phyloP scores from a whole-genome alignment of 2,113 vertebrate genomes.

The Scortum barcoo region DNA sequence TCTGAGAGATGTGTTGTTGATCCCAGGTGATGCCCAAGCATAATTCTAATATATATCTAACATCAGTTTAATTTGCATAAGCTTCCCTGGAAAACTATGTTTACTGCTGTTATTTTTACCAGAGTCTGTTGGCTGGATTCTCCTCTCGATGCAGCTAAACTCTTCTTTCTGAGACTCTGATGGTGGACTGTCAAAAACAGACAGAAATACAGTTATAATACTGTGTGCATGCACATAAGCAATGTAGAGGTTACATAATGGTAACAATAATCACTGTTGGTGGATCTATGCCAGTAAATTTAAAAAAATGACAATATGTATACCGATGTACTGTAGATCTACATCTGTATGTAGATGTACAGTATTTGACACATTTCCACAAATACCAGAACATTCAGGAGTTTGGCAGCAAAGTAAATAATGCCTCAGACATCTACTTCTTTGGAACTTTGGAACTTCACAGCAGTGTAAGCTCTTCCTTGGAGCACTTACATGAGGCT shows the following conservation, averaged over 20 bases:
- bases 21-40: background rate
- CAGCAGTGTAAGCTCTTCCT: no score
- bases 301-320: background rate
- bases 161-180: constrained; percentile 86
- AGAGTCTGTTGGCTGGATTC: constrained; percentile 78
- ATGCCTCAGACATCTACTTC: background rate
- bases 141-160: constrained; percentile 83
- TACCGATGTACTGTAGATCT: no score
- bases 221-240: background rate
- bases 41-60: background rate
- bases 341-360: no score
- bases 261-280: background rate
- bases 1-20: background rate
- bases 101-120: constrained; percentile 41
- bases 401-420: background rate
- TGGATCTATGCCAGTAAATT: background rate
- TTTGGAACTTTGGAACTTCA: no score
- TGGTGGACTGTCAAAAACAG: constrained; percentile 77
- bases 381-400: background rate
- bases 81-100: background rate
- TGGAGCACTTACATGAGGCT: no score
- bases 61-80: background rate
- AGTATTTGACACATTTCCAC: background rate
- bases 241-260: background rate
- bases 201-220: background rate